Base-by-base conservation (phyloP, 2,888 invertebrate genomes). In the Thelaira solivaga region DNA sequence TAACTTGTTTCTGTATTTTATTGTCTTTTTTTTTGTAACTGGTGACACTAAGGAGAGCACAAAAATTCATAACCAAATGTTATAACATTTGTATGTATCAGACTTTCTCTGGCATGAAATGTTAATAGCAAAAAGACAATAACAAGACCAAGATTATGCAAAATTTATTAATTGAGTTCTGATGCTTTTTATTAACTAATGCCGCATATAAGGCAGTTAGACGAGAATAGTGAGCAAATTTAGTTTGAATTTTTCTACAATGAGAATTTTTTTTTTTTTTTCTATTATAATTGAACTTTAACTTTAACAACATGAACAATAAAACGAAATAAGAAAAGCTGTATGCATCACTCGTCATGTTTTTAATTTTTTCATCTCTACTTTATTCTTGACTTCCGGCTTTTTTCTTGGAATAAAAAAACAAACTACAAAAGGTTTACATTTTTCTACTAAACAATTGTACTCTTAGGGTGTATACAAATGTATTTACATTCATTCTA, bases 231-330 rank as follows among this genome's bases (percentile, higher is more conserved):
- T 39, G 20, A 39, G 29, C n/a, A n/a, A n/a, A n/a, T 29, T 8
- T 13, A 45, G 16, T 1, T 10, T 24, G 34, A 43, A 41, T 2
- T 34, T 62, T 24, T 1, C 34, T 53, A 26, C 16, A 2, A 36
- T 4, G 45, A 67, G 45, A 51, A 72, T 6, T 53, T 73, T 49
- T 24, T 67, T 61, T 34, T 67, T 31, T 26, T 55, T 16, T 13
- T 45, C 10, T 24, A 67, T 62, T 29, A 13, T 72, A 72, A 76
- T 71, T 72, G 67, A 72, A 72, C 65, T 71, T 76, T 61, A 61
- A 65, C 59, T 43, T 43, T 62, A 49, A 11, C 45, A 62, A 13
- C 55, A 47, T 26, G 13, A 68, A 53, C 5, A 53, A 20, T 29
- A 53, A n/a, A 7, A 26, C n/a, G 36, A 62, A 13, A 57, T 10